Evolutionary conservation across 2,888 invertebrate genomes (phyloP), one percentile per base, ranked within the genome.

Genomic region (Hedychridium roseum): DNA sequence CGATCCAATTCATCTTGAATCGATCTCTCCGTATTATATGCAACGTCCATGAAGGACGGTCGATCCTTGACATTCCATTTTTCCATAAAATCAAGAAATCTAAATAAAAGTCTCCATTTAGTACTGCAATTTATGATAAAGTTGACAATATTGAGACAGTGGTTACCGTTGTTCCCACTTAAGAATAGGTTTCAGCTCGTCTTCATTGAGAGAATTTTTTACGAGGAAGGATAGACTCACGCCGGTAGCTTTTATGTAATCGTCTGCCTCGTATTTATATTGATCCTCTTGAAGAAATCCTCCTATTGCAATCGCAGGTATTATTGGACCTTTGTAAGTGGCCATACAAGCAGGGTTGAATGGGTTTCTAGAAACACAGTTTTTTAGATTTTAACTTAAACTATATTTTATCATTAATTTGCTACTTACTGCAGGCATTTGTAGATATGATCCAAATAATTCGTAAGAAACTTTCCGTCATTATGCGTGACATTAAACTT

Each of bases 1-100:
- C 95, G 83, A 53, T 88, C 84, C 17, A 97, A 85, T 78, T 97
- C 97, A 79, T 97, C 97, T 80, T 96, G 88, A 40, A 97, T 88
- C 0, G 95, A 95, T 46, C 94, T 83, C 79, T 96, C 93, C 0
- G 90, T 83, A n/a, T 83, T 85, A 70, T 82, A 93, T 11, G 91
- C 87, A 1, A 93, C 83, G 20, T 88, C 86, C 70, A 93, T 82
- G 66, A 81, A 85, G 12, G 82, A 78, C 0, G 87, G 82, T 61
- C 82, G 84, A 40, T 78, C 69, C 1, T 83, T 81, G 5, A 74
- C 69, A 14, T 76, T 74, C 82, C 82, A 85, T 4, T 86, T 79
- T 66, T 85, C 83, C 81, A 92, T 76, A 44, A 89, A 84, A 28
- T 87, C 82, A 4, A 92, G 74, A 72, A 88, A 92, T 27, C 49